Evolutionary conservation across 2,888 invertebrate genomes (phyloP).

Genomic region (Dascillus cervinus): DNA sequence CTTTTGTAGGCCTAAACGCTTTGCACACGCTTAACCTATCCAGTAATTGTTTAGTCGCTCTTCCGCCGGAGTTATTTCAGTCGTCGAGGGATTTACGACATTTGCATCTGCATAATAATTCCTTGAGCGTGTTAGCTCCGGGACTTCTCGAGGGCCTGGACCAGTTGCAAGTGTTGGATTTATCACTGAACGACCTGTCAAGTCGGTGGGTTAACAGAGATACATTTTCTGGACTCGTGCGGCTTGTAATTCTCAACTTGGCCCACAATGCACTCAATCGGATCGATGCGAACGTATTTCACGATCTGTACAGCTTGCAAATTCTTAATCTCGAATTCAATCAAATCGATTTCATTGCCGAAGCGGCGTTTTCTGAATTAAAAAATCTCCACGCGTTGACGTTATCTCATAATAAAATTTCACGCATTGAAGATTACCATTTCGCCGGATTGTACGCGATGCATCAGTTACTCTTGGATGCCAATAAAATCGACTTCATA

Average conservation of each 20-base stretch:
- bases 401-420: constrained; percentile 63
- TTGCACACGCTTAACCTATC: constrained; percentile 69
- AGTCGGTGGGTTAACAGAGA: constrained; percentile 71
- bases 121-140: constrained; percentile 65
- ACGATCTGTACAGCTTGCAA: constrained; percentile 67
- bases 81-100: constrained; percentile 64
- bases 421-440: constrained; percentile 60
- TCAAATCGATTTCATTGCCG: constrained; percentile 58
- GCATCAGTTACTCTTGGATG: constrained; percentile 65
- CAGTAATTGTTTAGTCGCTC: constrained; percentile 66
- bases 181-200: constrained; percentile 67
- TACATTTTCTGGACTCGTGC: constrained; percentile 66
- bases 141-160: constrained; percentile 66
- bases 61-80: constrained; percentile 73
- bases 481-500: constrained; percentile 62
- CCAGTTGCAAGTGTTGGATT: constrained; percentile 64
- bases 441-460: constrained; percentile 67
- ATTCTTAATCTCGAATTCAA: constrained; percentile 68
- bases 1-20: constrained; percentile 61
- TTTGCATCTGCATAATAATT: constrained; percentile 70
- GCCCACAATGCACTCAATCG: constrained; percentile 64
- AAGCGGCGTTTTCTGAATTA: constrained; percentile 66
- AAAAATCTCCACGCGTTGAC: constrained; percentile 71
- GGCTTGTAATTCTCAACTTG: constrained; percentile 67
- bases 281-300: constrained; percentile 64